These are phyloP conservation scores for Sander vitreus DNA, from an alignment of 2,113 vertebrate species.

Conservation along the genomic window DNA sequence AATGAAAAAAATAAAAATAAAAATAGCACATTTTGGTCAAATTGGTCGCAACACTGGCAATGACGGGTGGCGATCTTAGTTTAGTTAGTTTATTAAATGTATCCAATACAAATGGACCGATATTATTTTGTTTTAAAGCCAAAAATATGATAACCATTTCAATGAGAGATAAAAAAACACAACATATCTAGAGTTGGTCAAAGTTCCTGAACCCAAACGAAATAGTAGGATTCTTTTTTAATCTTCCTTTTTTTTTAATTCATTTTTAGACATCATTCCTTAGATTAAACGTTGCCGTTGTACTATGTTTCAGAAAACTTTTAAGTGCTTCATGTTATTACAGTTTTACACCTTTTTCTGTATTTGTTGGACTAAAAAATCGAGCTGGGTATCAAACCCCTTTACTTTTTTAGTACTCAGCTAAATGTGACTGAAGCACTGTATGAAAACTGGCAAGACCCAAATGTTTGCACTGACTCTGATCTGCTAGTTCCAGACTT, in stretches of 20 bases:
- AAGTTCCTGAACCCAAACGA: too few species aligned
- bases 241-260: neutral
- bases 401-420: neutral
- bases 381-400: too few species aligned
- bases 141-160: neutral
- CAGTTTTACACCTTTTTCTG: neutral
- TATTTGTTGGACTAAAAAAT: neutral
- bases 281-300: neutral
- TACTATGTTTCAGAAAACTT: neutral
- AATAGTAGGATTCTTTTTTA: too few species aligned
- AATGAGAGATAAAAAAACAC: neutral
- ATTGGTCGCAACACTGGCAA: too few species aligned
- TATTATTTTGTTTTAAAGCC: neutral
- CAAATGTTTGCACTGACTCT: neutral
- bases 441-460: neutral
- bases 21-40: too few species aligned
- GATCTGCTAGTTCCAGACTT: neutral
- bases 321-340: neutral
- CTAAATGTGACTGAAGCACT: neutral
- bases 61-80: too few species aligned
- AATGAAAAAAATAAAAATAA: neutral
- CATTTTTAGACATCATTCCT: neutral
- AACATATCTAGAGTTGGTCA: too few species aligned
- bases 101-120: too few species aligned
- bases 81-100: too few species aligned